Base-by-base conservation (phyloP, 2,113 vertebrate genomes). In the Zosterops borbonicus region DNA sequence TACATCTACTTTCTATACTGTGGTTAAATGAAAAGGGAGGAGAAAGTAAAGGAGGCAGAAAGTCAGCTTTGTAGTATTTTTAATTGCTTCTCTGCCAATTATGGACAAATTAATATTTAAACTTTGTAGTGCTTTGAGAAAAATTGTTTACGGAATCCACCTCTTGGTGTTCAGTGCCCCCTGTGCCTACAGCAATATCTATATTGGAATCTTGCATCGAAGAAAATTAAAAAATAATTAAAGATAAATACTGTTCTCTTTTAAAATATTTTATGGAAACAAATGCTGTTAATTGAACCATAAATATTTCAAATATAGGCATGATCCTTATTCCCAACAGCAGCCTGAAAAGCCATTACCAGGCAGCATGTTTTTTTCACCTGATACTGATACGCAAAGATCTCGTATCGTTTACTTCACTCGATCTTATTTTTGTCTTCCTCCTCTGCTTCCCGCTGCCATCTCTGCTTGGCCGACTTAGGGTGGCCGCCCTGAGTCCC, bases 1-100 rank as follows among this genome's bases (percentile, higher is more conserved):
- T 99, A 99, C 97, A 98, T 97, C 98, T 98, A 98, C 97, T 98
- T 98, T 97, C 97, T 98, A 98, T 97, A 98, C 94, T 91, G 96
- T 91, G 79, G 93, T 65, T 81, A 98, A 98, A 98, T 98, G 98
- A 98, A 97, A 98, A 97, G 96, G 92, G 96, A 97, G 97, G 97
- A 96, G 97, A 97, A 91, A 98, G 94, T 97, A 95, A 83, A 96
- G 95, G 95, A 97, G 96, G 77, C 90, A 97, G 97, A 97, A 98
- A 98, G 98, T 98, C 97, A 92, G 97, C 96, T 98, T 97, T 97
- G 98, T 97, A 96, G 74, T 96, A 79, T 97, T 97, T 98, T 98
- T 98, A 98, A 98, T 98, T 98, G 98, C 98, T 97, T 98, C 97
- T 97, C 76, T 95, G 52, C 89, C 97, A 98, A 98, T 98, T 98